Evolutionary conservation across 2,888 invertebrate genomes (phyloP).

Genomic region (Heteropelma amictum): DNA sequence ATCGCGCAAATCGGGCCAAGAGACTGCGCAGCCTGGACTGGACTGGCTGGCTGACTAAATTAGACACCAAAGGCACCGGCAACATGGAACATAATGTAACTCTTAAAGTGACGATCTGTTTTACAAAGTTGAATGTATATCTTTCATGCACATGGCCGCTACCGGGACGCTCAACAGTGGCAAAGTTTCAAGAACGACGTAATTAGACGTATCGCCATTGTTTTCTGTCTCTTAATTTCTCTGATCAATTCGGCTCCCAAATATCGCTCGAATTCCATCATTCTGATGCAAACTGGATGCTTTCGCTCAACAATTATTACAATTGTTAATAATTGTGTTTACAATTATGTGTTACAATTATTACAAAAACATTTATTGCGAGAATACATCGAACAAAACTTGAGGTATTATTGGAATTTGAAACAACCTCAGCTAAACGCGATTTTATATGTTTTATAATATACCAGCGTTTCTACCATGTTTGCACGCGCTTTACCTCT

Average conservation of each 20-base stretch:
- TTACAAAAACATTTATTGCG: too few species aligned
- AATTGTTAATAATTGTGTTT: too few species aligned
- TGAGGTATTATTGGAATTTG: too few species aligned
- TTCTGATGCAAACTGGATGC: slow-evolving; percentile 61
- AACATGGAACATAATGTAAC: slow-evolving; percentile 18
- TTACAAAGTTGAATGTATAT: slow-evolving; percentile 42
- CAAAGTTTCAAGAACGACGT: slow-evolving; percentile 55
- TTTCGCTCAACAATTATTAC: slow-evolving; percentile 61
- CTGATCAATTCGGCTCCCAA: slow-evolving; percentile 57
- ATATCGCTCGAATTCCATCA: slow-evolving; percentile 50
- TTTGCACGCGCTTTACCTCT: too few species aligned
- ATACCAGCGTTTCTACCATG: too few species aligned
- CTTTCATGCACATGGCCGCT: slow-evolving; percentile 55
- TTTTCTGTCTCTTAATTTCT: slow-evolving; percentile 54
- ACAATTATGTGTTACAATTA: too few species aligned
- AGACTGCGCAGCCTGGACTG: too few species aligned
- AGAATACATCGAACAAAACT: too few species aligned
- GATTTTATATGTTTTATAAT: too few species aligned
- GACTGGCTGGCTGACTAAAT: too few species aligned
- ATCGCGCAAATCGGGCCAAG: too few species aligned
- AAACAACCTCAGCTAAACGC: too few species aligned
- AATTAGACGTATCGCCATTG: slow-evolving; percentile 59
- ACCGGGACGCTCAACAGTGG: slow-evolving; percentile 8
- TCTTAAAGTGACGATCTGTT: slow-evolving; percentile 43
- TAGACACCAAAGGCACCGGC: background rate